These are phyloP conservation scores for Cassiopea andromeda DNA, from an alignment of 30 jellyfish, hydroid and myxozoan species.

Conservation along the genomic window DNA sequence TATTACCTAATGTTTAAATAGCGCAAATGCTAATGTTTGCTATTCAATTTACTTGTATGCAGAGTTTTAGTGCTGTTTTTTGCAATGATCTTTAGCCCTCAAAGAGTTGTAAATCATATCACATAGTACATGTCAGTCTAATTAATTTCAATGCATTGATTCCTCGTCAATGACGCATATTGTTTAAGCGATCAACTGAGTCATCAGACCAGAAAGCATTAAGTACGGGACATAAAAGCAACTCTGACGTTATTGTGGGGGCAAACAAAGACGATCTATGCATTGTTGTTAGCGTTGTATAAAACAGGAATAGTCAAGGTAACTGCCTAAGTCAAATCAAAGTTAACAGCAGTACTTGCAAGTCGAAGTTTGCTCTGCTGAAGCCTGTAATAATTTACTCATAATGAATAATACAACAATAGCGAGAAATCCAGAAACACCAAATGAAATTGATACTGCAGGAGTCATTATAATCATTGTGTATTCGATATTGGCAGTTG, in stretches of 20 bases:
- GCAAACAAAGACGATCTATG: no score
- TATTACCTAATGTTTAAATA: not conserved
- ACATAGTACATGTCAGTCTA: not conserved
- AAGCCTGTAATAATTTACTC: not conserved
- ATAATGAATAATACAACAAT: not conserved
- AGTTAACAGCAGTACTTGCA: no score
- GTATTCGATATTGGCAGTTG: not conserved
- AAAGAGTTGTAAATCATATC: not conserved
- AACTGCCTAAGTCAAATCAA: no score
- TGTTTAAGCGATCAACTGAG: not conserved
- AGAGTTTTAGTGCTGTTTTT: not conserved
- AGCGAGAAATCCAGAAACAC: not conserved
- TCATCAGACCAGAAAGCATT: not conserved
- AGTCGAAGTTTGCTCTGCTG: no score
- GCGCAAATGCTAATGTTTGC: not conserved
- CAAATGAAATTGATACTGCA: not conserved
- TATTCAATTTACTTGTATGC: no score
- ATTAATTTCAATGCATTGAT: not conserved
- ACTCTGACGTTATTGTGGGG: no score
- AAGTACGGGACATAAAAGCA: not conserved
- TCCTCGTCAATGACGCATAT: not conserved
- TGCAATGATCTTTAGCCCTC: not conserved
- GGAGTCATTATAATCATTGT: not conserved
- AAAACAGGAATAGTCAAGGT: no score
- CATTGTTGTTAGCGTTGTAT: no score